A percentile compares a stretch with the other conserved stretches of the same genome.
These are phyloP conservation scores for Anagrus nilaparvatae DNA, from an alignment of 1,140 invertebrate species.

Conservation along the genomic window DNA sequence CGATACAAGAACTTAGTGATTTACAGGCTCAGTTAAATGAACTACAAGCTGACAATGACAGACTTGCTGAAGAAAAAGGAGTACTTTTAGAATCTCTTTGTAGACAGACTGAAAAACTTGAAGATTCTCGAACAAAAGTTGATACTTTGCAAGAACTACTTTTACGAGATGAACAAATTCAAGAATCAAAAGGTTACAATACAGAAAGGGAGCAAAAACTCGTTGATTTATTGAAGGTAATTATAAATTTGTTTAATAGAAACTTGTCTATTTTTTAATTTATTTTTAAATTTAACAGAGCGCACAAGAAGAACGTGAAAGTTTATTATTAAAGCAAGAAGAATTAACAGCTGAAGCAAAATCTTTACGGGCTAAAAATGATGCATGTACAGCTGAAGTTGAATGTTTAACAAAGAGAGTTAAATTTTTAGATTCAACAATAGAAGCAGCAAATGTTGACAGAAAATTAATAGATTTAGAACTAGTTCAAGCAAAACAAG, in stretches of 20 bases:
- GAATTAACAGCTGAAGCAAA: constrained; percentile 61
- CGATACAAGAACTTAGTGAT: constrained; percentile 83
- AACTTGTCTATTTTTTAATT: not conserved
- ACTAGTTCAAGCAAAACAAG: constrained; percentile 53
- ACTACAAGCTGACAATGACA: constrained; percentile 77
- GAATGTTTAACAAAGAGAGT: constrained; percentile 55
- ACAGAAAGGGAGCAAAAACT: constrained; percentile 74
- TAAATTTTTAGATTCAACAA: constrained; percentile 55
- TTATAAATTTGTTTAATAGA: not conserved
- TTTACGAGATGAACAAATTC: constrained; percentile 53
- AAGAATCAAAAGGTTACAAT: constrained; percentile 42
- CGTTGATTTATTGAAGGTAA: constrained; percentile 71
- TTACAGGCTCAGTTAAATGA: constrained; percentile 69
- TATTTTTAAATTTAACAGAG: constrained; percentile 36
- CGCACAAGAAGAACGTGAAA: constrained; percentile 70
- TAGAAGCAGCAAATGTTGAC: constrained; percentile 61
- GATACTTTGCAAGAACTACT: constrained; percentile 63
- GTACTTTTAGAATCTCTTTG: constrained; percentile 84
- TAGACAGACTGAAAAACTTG: constrained; percentile 81
- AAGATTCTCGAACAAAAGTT: constrained; percentile 66
- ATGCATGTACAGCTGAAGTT: constrained; percentile 48
- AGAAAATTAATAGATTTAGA: constrained; percentile 62
- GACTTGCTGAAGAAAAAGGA: constrained; percentile 76
- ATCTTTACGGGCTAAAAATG: constrained; percentile 37
- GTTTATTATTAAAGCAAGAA: constrained; percentile 65